Base-by-base conservation (phyloP, 2,888 invertebrate species). In the Drosophila macrospina region DNA sequence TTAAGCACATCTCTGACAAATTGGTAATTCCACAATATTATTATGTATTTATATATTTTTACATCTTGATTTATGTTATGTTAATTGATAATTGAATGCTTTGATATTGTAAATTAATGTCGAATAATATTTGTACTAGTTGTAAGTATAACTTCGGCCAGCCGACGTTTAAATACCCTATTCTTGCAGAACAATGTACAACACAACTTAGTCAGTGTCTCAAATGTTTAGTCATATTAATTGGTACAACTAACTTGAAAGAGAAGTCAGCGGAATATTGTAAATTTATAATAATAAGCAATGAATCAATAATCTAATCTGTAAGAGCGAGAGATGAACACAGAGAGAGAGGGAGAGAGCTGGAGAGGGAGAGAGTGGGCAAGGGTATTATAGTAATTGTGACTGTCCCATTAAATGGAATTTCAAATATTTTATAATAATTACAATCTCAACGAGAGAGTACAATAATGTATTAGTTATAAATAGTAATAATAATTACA, bases 351-450 rank as follows among this genome's bases (percentile, higher is more conserved):
- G 4, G 1, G 26, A 26, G 7, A 3, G 26, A 26, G 4, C 5
- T 26, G 26, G 1, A 47, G 2, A 48, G n/a, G n/a, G 20, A 8
- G 1, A 20, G 20, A 5, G 3, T 8, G n/a, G n/a, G 51, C 52
- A 59, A 50, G 28, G 32, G 28, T 62, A 62, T 67, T 30, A 8
- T 11, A 36, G 36, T 26, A 36, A 57, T 67, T 57, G 72, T 72
- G 62, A 77, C 61, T 66, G 74, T 76, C 66, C 72, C 72, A 76
- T 72, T 59, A 1, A 74, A 74, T 77, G 67, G 73, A 57, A 62
- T 66, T 28, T 50, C 11, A 30, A 61, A 52, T 47, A 8, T 24
- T 48, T 34, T n/a, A n/a, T 11, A 34, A 15, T 42, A 44, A 42
- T 34, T n/a, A 10, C 34, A 48, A 51, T 34, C 28, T 45, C 61